These are phyloP conservation scores for Uloborus diversus DNA, from an alignment of 1,140 invertebrate genomes.

Conservation along the genomic window DNA sequence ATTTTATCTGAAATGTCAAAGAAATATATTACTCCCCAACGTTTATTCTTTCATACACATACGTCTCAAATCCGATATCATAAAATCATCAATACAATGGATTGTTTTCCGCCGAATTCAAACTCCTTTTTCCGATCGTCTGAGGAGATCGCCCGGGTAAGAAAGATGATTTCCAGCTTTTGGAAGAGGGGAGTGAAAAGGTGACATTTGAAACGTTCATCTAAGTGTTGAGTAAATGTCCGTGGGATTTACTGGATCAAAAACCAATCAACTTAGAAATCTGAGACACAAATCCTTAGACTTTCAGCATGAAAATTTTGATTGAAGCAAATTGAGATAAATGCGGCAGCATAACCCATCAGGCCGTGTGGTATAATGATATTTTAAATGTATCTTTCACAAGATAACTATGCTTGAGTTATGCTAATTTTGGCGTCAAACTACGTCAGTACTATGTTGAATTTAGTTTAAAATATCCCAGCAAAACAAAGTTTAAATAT, in stretches of 20 bases:
- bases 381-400: too few relatives aligned
- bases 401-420: too few relatives aligned
- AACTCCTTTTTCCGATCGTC: conserved; percentile 11
- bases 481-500: too few relatives aligned
- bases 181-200: background rate
- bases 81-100: conserved; percentile 40
- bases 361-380: too few relatives aligned
- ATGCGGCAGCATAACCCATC: conserved; percentile 25
- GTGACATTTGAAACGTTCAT: conserved; percentile 22
- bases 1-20: background rate
- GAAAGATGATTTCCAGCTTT: conserved; percentile 22
- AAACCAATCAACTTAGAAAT: conserved; percentile 14
- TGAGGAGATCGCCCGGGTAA: conserved; percentile 9
- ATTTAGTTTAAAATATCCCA: too few relatives aligned
- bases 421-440: too few relatives aligned
- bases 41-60: too few relatives aligned
- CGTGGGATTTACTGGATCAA: conserved; percentile 24
- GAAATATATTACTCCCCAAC: background rate
- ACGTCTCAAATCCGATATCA: conserved; percentile 24
- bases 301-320: conserved; percentile 16
- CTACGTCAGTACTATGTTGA: too few relatives aligned
- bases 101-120: conserved; percentile 5
- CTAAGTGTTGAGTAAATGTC: conserved; percentile 33
- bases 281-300: conserved; percentile 13
- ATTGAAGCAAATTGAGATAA: conserved; percentile 29